phyloP scores from a whole-genome alignment of 92 coral and sea anemone species.

The Parazoanthus swiftii region DNA sequence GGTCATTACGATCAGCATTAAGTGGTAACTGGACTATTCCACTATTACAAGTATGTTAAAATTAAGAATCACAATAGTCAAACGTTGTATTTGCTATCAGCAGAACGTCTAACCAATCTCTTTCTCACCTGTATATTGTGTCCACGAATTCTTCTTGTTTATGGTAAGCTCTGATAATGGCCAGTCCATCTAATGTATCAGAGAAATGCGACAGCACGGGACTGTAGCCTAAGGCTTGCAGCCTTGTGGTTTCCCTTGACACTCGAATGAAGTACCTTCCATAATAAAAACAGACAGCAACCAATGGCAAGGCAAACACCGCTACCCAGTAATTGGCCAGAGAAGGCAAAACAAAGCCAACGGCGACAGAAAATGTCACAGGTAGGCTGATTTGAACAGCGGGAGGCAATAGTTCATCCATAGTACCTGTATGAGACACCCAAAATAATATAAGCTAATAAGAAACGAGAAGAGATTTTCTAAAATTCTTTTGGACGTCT shows the following conservation, averaged over 20 bases:
- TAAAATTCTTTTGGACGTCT: no score
- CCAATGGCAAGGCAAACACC: neutral
- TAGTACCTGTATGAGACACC: neutral
- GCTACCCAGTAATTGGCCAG: conserved; percentile 12
- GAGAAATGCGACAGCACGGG: conserved; percentile 17
- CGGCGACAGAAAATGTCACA: neutral
- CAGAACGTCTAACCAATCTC: neutral
- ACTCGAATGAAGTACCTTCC: conserved; percentile 14
- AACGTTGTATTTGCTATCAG: no score
- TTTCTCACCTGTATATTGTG: conserved; percentile 3
- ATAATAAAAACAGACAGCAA: neutral
- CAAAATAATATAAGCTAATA: no score
- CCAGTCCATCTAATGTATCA: conserved; percentile 1
- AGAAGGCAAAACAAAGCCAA: conserved; percentile 19
- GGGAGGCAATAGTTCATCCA: neutral
- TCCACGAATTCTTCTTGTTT: neutral
- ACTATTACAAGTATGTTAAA: no score
- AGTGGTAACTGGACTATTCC: no score
- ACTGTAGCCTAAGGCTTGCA: conserved; percentile 1
- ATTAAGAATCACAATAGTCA: no score
- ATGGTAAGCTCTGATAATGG: conserved; percentile 1
- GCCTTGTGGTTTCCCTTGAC: neutral
- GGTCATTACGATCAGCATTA: no score
- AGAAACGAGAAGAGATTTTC: no score
- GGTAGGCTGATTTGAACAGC: neutral